These are phyloP conservation scores for Lepetodrilus schrolli DNA, from an alignment of 2,888 invertebrate species.

Conservation along the genomic window DNA sequence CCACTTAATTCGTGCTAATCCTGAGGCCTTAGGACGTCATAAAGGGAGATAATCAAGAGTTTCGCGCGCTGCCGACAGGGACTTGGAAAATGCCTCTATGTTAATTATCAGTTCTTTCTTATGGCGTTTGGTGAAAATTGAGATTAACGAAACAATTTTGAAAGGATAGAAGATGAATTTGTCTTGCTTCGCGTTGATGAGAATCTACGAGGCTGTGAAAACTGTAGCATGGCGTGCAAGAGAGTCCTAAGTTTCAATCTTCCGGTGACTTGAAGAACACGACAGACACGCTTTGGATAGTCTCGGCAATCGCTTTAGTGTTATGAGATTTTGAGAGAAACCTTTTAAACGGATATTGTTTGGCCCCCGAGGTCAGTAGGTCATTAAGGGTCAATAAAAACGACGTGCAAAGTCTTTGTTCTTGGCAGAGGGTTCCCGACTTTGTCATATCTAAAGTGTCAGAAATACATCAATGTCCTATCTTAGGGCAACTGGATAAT, in stretches of 20 bases:
- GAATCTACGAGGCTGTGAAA: neutral
- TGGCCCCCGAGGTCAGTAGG: neutral
- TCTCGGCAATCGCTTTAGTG: neutral
- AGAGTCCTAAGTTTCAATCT: neutral
- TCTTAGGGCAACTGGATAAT: too few species aligned
- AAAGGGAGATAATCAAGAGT: constrained; percentile 14
- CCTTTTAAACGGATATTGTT: neutral
- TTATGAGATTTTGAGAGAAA: constrained; percentile 12
- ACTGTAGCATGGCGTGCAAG: neutral
- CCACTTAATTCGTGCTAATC: neutral
- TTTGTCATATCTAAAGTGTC: too few species aligned
- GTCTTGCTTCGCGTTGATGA: constrained; percentile 16
- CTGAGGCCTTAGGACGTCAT: constrained; percentile 3
- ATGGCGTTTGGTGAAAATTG: constrained; percentile 15
- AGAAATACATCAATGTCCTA: too few species aligned
- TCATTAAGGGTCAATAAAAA: neutral
- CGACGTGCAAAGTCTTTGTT: neutral
- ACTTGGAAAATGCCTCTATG: neutral
- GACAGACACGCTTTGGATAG: neutral
- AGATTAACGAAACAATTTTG: constrained; percentile 20
- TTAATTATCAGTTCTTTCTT: neutral
- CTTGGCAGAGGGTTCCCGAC: too few species aligned
- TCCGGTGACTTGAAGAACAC: neutral
- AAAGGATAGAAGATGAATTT: constrained; percentile 10
- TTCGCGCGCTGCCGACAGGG: neutral